Percentiles rank a stretch among this genome's conserved stretches.
Conservation (phyloP, 2,888 invertebrate genomes). For the Trichogramma evanescens region DNA sequence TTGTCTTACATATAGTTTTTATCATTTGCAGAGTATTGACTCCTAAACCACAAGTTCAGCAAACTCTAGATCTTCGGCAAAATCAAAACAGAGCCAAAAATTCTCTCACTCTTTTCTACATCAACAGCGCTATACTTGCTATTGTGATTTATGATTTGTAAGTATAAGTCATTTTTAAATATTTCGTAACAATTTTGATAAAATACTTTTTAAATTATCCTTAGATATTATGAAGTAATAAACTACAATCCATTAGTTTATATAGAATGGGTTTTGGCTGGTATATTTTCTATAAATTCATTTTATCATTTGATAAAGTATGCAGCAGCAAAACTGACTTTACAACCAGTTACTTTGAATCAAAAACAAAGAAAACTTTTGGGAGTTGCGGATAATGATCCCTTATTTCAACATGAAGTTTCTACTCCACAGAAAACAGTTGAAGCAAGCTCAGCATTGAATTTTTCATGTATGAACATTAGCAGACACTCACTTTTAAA, state of each 20-base stretch:
- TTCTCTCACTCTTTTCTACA: conserved; percentile 55
- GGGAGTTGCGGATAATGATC: conserved; percentile 48
- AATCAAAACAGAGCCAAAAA: conserved; percentile 50
- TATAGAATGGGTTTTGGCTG: conserved; percentile 41
- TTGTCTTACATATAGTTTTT: too few relatives aligned
- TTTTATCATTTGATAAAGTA: conserved; percentile 52
- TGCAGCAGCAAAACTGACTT: conserved; percentile 43
- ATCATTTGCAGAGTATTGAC: conserved; percentile 33
- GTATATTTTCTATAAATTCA: conserved; percentile 49
- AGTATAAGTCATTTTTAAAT: conserved; percentile 30
- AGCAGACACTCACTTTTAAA: conserved; percentile 35
- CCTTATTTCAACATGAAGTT: conserved; percentile 33
- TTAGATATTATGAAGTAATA: conserved; percentile 35
- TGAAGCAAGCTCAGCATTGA: conserved; percentile 31
- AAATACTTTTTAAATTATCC: background rate
- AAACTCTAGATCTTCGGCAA: conserved; percentile 52
- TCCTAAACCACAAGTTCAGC: conserved; percentile 50
- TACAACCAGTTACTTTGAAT: conserved; percentile 49
- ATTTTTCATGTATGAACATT: conserved; percentile 36
- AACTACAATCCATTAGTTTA: conserved; percentile 38
- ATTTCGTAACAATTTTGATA: background rate
- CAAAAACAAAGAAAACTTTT: conserved; percentile 52
- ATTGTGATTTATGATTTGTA: conserved; percentile 59
- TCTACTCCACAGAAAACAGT: conserved; percentile 22
- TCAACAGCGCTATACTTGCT: conserved; percentile 53